Base-by-base conservation (phyloP, 53 echinoderm and acorn worm species). In the Holothuria leucospilota region DNA sequence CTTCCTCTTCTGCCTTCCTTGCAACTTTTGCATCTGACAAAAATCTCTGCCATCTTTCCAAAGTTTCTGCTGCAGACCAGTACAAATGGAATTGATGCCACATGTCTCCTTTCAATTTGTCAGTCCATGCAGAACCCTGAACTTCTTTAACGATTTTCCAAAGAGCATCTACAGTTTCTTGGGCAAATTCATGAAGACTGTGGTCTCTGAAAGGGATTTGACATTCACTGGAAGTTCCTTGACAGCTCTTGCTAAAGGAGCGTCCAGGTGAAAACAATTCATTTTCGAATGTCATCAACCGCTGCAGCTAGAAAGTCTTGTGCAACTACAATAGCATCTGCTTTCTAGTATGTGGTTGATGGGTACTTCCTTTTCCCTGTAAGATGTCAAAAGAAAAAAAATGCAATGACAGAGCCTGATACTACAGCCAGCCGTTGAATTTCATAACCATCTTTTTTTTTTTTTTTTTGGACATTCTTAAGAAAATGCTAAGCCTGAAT, bases 341-440 rank as follows among this genome's bases (percentile, higher is more conserved):
- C 69, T 29, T 69, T 69, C 29, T 39, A 24, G 29, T 11, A 69
- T 2, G 28, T 69, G 6, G 8, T 69, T 69, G 29, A 8, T 26
- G 69, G 69, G 29, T 69, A 69, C 30, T 69, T 24, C 69, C n/a
- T 69, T 69, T 63, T 63, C 18, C 69, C 69, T 69, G 69, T 69
- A 28, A 29, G 18, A 61, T n/a, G n/a, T n/a, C n/a, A n/a, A n/a
- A n/a, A n/a, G n/a, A n/a, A 5, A 7, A 40, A 40, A 40, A 40
- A 40, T 40, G 4, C 4, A 40, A 40, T 40, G 4, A 40, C 40
- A n/a, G n/a, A n/a, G n/a, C n/a, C n/a, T n/a, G n/a, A n/a, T n/a
- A n/a, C n/a, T n/a, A n/a, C n/a, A n/a, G n/a, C n/a, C n/a, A n/a
- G n/a, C n/a, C n/a, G n/a, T n/a, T n/a, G n/a, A n/a, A n/a, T n/a